Evolutionary conservation across 2,888 invertebrate genomes (phyloP), one percentile per base, ranked within the genome.

Genomic region (Osmoderma eremita): DNA sequence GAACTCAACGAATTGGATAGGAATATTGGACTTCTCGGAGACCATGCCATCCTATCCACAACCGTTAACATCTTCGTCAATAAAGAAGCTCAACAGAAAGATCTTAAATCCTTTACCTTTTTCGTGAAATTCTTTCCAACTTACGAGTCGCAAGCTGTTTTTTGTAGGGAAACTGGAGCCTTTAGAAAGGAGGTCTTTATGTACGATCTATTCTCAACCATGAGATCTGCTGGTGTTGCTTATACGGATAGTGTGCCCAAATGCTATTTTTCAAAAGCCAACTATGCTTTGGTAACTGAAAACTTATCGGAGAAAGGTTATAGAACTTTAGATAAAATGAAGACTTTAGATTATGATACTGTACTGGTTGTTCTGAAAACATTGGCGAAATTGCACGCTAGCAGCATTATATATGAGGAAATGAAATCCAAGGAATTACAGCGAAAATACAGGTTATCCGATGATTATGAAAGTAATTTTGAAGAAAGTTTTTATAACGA

Each of bases 371-470:
- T 78, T 5, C 56, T 81, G 36, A 71, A 77, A 69, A 66, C 74
- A 13, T 68, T 82, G 51, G 80, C 82, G 0, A 77, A 78, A 68
- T 68, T 81, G 3, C 83, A 83, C 68, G 80, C 81, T 5, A 73
- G 76, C 49, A 77, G 76, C 64, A 69, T 86, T 41, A 79, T 85
- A 2, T 78, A 76, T 24, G 83, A 84, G 56, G 69, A 74, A 1
- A 68, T 63, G 41, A 62, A 53, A 45, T 61, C 74, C 22, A 8
- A 71, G 71, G 24, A 72, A 72, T 0, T 62, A 63, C 54, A 72
- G 58, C 69, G 63, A 38, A 51, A 54, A n/a, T 72, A 75, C 22
- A 58, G 72, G 41, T 65, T 82, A 0, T 49, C 69, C 2, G 75
- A 81, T 12, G 65, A 78, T 1, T 79, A 78, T 68, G 69, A 77